These are phyloP conservation scores for Neuroterus valhalla DNA, from an alignment of 1,140 invertebrate species.

Conservation along the genomic window DNA sequence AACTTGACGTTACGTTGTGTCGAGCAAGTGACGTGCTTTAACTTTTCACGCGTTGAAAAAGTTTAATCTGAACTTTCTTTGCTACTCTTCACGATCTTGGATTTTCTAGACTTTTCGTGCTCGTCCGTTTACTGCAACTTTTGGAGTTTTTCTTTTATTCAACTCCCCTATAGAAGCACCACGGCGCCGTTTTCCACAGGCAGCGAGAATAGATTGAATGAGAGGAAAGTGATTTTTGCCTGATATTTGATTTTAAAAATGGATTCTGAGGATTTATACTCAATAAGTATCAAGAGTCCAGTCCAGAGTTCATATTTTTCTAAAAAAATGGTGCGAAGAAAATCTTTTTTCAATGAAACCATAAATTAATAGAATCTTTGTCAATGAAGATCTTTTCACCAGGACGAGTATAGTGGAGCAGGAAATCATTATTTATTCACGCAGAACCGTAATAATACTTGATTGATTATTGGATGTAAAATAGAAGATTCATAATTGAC, in stretches of 20 bases:
- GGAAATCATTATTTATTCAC: no score
- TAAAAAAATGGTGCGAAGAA: no score
- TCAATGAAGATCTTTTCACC: no score
- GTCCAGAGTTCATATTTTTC: no score
- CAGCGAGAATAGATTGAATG: neutral
- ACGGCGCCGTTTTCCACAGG: neutral
- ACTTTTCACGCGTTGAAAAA: conserved; percentile 63
- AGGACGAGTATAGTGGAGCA: no score
- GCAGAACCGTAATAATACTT: no score
- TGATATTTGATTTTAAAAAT: neutral
- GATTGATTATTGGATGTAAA: no score
- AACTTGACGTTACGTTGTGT: conserved; percentile 9
- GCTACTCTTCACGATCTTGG: conserved; percentile 18
- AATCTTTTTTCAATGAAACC: no score
- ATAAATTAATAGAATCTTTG: no score
- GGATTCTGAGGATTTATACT: neutral
- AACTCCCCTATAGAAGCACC: neutral
- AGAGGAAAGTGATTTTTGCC: neutral
- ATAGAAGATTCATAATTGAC: no score
- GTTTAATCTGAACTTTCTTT: conserved; percentile 64
- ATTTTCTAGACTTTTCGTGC: conserved; percentile 19
- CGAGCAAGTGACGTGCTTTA: conserved; percentile 57
- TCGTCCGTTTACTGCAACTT: conserved; percentile 28
- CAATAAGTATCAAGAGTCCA: neutral
- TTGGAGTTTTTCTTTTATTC: conserved; percentile 28